phyloP scores from a whole-genome alignment of 2,888 invertebrate species.

The Globia sparganii region DNA sequence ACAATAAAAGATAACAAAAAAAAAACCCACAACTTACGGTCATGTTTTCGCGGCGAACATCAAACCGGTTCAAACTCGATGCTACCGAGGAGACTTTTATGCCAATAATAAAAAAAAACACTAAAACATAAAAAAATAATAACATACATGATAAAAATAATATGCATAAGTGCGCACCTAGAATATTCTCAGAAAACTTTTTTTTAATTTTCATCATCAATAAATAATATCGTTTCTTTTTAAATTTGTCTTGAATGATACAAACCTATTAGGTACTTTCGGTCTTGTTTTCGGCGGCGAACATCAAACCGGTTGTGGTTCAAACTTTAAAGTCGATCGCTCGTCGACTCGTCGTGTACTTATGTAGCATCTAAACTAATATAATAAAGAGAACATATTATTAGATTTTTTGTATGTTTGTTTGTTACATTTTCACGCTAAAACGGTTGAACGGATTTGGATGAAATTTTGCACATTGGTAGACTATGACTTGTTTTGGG shows the following conservation, averaged over 20 bases:
- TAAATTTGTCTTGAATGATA: neutral
- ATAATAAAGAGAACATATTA: no score
- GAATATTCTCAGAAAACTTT: neutral
- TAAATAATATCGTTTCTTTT: neutral
- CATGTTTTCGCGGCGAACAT: neutral
- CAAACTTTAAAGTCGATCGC: neutral
- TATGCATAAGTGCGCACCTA: neutral
- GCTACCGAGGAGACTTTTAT: neutral
- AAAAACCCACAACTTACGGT: neutral
- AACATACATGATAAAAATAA: neutral
- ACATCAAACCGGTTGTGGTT: conserved; percentile 4
- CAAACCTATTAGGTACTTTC: neutral
- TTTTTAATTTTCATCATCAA: neutral
- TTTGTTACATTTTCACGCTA: no score
- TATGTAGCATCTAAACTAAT: neutral
- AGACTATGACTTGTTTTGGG: no score
- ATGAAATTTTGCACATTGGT: no score
- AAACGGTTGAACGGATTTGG: no score
- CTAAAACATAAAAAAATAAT: no score
- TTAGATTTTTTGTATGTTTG: no score
- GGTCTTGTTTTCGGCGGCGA: neutral
- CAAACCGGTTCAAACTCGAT: neutral
- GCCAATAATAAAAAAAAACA: neutral
- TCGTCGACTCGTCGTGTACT: neutral
- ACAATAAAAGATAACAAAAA: neutral